phyloP scores from a whole-genome alignment of 2,888 invertebrate genomes.

The Quadroppia sp. region DNA sequence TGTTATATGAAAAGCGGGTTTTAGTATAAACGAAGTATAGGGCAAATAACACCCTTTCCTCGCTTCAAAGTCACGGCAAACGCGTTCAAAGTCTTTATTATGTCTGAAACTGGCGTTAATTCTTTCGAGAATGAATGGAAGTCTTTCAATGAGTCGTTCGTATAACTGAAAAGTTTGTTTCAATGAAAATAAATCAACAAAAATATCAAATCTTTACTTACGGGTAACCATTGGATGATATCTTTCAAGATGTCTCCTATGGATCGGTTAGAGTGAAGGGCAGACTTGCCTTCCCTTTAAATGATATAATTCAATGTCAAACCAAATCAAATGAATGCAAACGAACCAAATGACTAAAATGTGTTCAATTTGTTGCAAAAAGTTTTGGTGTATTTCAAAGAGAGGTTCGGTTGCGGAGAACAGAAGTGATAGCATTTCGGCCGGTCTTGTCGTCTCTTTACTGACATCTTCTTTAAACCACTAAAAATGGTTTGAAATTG shows the following conservation, averaged over 20 bases:
- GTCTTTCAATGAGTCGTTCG: constrained; percentile 61
- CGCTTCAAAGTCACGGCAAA: constrained; percentile 71
- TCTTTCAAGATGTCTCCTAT: constrained; percentile 36
- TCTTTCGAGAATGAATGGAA: constrained; percentile 70
- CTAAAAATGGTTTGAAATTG: constrained; percentile 54
- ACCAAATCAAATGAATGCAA: background rate
- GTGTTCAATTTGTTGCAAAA: constrained; percentile 73
- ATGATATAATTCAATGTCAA: background rate
- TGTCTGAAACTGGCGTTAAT: constrained; percentile 72
- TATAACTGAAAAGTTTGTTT: constrained; percentile 51
- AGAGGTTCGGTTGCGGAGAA: constrained; percentile 66
- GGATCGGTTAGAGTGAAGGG: constrained; percentile 28
- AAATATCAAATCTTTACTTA: constrained; percentile 3
- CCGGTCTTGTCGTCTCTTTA: constrained; percentile 61
- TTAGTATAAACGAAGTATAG: constrained; percentile 71
- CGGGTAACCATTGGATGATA: constrained; percentile 38
- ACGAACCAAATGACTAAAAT: constrained; percentile 64
- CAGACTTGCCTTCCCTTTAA: constrained; percentile 39
- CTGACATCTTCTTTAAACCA: constrained; percentile 70
- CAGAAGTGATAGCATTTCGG: constrained; percentile 60
- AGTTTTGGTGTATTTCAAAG: constrained; percentile 72
- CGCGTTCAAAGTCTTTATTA: constrained; percentile 65
- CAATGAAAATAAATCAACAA: background rate
- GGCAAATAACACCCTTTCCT: constrained; percentile 82
- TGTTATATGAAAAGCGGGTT: constrained; percentile 75